These are phyloP conservation scores for Augochlorella aurata DNA, from an alignment of 2,888 invertebrate genomes.

Conservation along the genomic window DNA sequence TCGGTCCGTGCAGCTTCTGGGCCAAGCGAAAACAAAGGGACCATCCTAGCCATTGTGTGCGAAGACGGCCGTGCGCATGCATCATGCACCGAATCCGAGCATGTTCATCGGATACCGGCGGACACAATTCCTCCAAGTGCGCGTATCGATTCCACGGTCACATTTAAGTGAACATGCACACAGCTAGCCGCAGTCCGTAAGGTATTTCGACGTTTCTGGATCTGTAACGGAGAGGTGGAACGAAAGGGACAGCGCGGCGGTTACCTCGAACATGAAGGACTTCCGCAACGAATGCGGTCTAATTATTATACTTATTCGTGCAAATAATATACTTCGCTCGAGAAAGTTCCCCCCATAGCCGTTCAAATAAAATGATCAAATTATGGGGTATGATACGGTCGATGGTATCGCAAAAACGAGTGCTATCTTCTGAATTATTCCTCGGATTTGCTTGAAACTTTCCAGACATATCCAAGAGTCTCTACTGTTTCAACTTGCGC, in stretches of 20 bases:
- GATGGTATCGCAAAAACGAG: too few species aligned
- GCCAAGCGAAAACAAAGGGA: slow-evolving; percentile 51
- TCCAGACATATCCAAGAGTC: too few species aligned
- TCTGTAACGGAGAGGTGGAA: background rate
- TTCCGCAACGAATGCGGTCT: too few species aligned
- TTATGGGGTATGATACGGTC: too few species aligned
- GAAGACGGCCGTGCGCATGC: slow-evolving; percentile 41
- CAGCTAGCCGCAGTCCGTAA: background rate
- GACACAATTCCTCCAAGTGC: slow-evolving; percentile 11
- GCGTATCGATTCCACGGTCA: slow-evolving; percentile 3
- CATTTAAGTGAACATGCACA: background rate
- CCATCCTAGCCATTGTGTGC: slow-evolving; percentile 45
- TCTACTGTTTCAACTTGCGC: too few species aligned
- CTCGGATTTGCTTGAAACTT: too few species aligned
- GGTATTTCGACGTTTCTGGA: background rate
- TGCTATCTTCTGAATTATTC: too few species aligned
- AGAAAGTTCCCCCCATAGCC: too few species aligned
- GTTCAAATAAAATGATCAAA: too few species aligned
- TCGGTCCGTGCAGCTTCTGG: slow-evolving; percentile 31
- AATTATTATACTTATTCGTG: too few species aligned
- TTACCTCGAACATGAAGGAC: background rate
- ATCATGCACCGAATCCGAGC: slow-evolving; percentile 26
- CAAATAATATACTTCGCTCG: too few species aligned
- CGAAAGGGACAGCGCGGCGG: background rate
- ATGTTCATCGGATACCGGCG: slow-evolving; percentile 39